Conservation (phyloP, 2,113 vertebrate genomes). For the Thamnophis sirtalis region DNA sequence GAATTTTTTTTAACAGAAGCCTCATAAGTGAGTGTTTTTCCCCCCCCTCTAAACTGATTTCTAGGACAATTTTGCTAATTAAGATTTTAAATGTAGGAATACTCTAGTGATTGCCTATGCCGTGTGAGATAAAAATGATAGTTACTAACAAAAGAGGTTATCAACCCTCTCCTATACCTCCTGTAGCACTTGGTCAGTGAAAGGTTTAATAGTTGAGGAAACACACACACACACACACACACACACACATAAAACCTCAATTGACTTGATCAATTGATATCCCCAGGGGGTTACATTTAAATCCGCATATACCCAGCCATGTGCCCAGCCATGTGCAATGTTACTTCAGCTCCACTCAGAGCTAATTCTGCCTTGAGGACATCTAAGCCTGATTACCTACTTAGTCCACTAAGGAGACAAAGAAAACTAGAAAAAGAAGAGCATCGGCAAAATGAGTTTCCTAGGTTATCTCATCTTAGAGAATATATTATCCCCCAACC, state of each 20-base stretch:
- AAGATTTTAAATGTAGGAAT: background rate
- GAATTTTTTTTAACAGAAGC: conserved; percentile 22
- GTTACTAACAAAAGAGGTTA: background rate
- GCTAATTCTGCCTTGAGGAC: background rate
- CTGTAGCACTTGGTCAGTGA: background rate
- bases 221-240: background rate
- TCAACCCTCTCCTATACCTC: background rate
- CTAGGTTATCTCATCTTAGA: background rate
- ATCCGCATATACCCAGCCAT: background rate
- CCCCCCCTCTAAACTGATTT: background rate
- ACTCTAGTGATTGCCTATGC: background rate
- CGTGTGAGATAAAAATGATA: background rate
- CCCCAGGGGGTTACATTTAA: background rate
- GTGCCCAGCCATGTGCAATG: background rate
- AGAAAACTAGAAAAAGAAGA: background rate
- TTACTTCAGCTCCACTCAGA: background rate
- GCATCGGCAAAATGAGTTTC: background rate
- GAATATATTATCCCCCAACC: background rate
- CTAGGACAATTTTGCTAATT: background rate
- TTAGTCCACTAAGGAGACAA: background rate
- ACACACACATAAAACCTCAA: too few relatives aligned
- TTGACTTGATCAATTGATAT: background rate
- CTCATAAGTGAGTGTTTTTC: background rate
- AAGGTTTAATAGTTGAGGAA: background rate
- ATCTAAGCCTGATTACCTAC: background rate